Evolutionary conservation across 2,888 invertebrate species (phyloP).

Genomic region (Drosophila robusta): DNA sequence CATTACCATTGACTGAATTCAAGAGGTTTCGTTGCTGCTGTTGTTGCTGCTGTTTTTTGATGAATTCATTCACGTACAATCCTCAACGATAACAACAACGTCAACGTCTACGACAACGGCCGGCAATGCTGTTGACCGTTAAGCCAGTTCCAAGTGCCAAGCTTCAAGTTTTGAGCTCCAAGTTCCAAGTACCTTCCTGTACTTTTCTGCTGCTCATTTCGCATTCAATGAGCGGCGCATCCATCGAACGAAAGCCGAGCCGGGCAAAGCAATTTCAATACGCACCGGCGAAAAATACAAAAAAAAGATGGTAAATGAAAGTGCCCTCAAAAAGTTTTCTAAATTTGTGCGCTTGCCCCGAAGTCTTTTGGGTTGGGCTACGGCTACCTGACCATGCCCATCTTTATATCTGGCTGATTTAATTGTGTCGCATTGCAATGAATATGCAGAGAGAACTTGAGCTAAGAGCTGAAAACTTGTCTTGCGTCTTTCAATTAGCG

Average conservation of each 20-base stretch:
- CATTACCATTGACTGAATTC: constrained; percentile 38
- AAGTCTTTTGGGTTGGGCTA: constrained; percentile 48
- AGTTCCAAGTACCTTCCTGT: constrained; percentile 60
- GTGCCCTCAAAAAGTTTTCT: constrained; percentile 82
- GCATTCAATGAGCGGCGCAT: constrained; percentile 74
- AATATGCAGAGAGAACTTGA: constrained; percentile 52
- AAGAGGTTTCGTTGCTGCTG: constrained; percentile 21
- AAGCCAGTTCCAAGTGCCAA: constrained; percentile 56
- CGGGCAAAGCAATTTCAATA: constrained; percentile 74
- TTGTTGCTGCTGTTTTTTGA: constrained; percentile 31
- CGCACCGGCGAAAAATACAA: constrained; percentile 62
- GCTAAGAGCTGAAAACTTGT: constrained; percentile 32
- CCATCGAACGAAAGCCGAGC: constrained; percentile 77
- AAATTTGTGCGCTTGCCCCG: constrained; percentile 69
- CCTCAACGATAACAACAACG: constrained; percentile 40
- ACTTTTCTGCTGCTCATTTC: constrained; percentile 64
- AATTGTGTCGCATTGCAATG: constrained; percentile 77
- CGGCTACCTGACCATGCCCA: constrained; percentile 39
- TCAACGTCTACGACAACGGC: constrained; percentile 25
- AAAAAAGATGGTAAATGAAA: constrained; percentile 76
- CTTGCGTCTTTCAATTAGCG: constrained; percentile 71
- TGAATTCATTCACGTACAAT: constrained; percentile 75
- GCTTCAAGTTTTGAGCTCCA: constrained; percentile 24
- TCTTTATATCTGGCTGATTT: constrained; percentile 56
- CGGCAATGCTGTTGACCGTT: constrained; percentile 72